Conservation (phyloP, 2,113 vertebrate genomes). For the Phyllostomus discolor region DNA sequence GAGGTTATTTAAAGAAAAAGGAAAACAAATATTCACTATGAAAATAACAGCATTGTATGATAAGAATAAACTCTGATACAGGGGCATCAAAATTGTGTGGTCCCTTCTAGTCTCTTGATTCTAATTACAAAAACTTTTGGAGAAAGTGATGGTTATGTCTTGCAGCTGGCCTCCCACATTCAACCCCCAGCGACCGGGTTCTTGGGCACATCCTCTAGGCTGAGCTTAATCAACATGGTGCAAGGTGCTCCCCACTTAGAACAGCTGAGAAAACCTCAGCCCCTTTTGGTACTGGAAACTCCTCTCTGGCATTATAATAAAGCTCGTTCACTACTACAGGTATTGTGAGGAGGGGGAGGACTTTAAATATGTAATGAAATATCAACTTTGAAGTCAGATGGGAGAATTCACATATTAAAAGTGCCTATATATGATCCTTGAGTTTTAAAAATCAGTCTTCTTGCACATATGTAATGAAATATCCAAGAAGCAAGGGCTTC, state of each 20-base stretch:
- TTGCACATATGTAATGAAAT: not conserved
- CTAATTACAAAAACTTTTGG: not conserved
- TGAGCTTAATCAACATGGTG: constrained; percentile 18
- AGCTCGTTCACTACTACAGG: not conserved
- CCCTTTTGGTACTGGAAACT: constrained; percentile 23
- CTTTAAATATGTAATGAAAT: not conserved
- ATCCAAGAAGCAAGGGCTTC: not conserved
- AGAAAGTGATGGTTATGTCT: not conserved
- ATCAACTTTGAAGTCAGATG: not conserved
- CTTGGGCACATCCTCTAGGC: not conserved
- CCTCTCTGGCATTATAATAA: not conserved
- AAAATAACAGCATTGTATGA: not conserved
- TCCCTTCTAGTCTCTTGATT: not conserved
- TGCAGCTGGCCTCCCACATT: no score
- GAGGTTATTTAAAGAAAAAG: not conserved
- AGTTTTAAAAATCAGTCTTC: not conserved
- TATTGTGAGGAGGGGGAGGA: not conserved
- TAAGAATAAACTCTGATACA: not conserved
- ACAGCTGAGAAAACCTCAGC: not conserved
- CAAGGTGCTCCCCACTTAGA: not conserved
- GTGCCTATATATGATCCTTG: not conserved
- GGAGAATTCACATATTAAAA: not conserved
- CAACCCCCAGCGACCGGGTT: not conserved
- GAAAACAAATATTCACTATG: not conserved
- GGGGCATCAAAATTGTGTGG: not conserved